A percentile compares a stretch with the other conserved stretches of the same genome.
phyloP scores from a whole-genome alignment of 2,888 invertebrate species.

The Leptinotarsa haldemani region DNA sequence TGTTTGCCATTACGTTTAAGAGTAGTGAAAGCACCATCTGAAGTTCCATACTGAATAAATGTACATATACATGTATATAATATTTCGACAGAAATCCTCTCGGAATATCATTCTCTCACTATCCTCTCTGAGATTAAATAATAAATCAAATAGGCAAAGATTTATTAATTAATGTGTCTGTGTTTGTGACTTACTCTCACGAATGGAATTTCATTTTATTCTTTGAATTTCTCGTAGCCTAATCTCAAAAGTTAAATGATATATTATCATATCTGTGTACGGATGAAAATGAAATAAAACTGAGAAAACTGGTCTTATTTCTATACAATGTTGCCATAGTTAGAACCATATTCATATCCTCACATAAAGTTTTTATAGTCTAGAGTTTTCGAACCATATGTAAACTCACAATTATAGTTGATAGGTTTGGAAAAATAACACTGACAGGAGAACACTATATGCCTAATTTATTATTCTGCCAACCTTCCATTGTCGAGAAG shows the following conservation, averaged over 20 bases:
- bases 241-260: constrained; percentile 6
- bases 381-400: no score
- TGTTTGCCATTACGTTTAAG: no score
- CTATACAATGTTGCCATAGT: constrained; percentile 12
- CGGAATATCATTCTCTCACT: not conserved
- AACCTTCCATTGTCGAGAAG: no score
- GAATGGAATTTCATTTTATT: constrained; percentile 21
- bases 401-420: no score
- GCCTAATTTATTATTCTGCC: no score
- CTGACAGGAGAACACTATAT: no score
- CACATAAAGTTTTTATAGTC: no score
- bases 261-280: constrained; percentile 2
- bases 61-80: not conserved
- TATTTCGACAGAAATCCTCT: not conserved
- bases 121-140: constrained; percentile 23
- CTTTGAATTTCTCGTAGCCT: constrained; percentile 7
- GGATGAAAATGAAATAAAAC: constrained; percentile 6
- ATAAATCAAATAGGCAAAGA: constrained; percentile 25
- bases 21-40: no score
- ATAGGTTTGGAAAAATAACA: no score
- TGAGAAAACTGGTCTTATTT: not conserved
- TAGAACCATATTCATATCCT: no score
- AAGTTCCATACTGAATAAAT: no score
- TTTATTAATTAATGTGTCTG: constrained; percentile 30
- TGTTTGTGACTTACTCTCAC: constrained; percentile 24